A percentile compares a stretch with the other conserved stretches of the same genome.
Conservation (phyloP, 2,888 invertebrate species). For the Leistus spinibarbis region DNA sequence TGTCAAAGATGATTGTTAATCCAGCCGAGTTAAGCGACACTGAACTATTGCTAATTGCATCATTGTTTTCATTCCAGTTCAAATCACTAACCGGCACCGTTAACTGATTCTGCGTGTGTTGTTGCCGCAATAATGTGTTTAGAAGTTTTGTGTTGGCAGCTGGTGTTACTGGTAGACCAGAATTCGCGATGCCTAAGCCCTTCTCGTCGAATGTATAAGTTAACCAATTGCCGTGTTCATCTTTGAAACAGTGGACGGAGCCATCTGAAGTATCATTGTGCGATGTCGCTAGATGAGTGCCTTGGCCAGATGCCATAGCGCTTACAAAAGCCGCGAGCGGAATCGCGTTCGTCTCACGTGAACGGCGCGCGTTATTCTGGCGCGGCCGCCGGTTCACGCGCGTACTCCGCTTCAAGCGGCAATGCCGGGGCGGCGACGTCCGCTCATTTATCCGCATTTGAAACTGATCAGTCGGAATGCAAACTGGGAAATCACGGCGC, state of each 20-base stretch:
- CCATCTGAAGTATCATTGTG: constrained; percentile 85
- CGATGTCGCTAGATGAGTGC: constrained; percentile 75
- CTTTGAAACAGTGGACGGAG: constrained; percentile 84
- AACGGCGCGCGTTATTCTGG: constrained; percentile 54
- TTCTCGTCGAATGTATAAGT: constrained; percentile 86
- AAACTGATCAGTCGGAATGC: constrained; percentile 53
- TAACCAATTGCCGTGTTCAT: constrained; percentile 86
- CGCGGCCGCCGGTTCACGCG: constrained; percentile 47
- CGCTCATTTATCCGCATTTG: constrained; percentile 41
- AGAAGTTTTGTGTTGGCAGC: constrained; percentile 52
- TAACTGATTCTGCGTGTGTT: constrained; percentile 44
- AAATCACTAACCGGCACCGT: constrained; percentile 26
- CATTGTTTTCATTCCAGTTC: constrained; percentile 53
- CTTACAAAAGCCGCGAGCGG: constrained; percentile 56
- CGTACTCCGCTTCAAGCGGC: constrained; percentile 46
- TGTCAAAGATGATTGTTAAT: constrained; percentile 55
- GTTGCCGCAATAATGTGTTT: constrained; percentile 52
- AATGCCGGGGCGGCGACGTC: constrained; percentile 43
- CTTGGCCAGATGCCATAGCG: constrained; percentile 55
- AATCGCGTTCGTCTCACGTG: constrained; percentile 63
- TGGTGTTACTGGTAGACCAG: constrained; percentile 43
- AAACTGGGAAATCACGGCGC: constrained; percentile 62
- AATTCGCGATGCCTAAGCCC: constrained; percentile 60
- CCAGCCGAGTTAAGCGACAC: constrained; percentile 58
- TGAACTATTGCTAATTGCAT: constrained; percentile 59